Conservation (phyloP, 53 echinoderm and acorn worm species). For the Apostichopus leukothele region DNA sequence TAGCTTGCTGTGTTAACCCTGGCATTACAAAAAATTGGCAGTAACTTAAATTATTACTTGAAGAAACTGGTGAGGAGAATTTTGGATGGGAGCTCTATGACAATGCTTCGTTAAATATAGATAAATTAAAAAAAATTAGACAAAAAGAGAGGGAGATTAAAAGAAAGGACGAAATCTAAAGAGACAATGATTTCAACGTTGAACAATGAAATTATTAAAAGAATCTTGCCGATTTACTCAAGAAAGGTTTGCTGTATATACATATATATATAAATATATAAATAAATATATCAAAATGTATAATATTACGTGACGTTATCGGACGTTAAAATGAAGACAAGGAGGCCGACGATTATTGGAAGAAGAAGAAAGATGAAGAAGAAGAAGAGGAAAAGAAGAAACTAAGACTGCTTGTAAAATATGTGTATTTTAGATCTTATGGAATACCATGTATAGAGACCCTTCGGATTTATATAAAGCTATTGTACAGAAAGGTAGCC, state of each 20-base stretch:
- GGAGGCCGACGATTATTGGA: not conserved
- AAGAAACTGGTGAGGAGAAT: too few relatives aligned
- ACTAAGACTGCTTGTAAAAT: not conserved
- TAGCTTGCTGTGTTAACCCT: not conserved
- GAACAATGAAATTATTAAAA: not conserved
- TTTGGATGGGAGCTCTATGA: too few relatives aligned
- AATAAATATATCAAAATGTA: conserved; percentile 22
- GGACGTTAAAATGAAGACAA: not conserved
- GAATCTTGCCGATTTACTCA: conserved; percentile 28
- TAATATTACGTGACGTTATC: conserved; percentile 12
- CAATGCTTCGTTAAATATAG: too few relatives aligned
- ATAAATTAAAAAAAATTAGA: too few relatives aligned
- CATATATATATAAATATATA: not conserved
- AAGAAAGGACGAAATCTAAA: too few relatives aligned
- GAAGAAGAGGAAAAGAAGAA: not conserved
- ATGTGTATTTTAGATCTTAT: conserved; percentile 11
- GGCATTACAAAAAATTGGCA: not conserved
- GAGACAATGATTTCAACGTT: too few relatives aligned
- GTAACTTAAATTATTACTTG: too few relatives aligned
- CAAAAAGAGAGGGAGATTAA: too few relatives aligned
- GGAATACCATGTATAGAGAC: conserved; percentile 4
- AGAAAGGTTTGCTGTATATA: conserved; percentile 12
- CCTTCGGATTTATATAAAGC: conserved; percentile 26
- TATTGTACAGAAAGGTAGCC: conserved; percentile 40
- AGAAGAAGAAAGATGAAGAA: not conserved